Evolutionary conservation across 2,888 invertebrate genomes (phyloP).

Genomic region (Isoperla grammatica): DNA sequence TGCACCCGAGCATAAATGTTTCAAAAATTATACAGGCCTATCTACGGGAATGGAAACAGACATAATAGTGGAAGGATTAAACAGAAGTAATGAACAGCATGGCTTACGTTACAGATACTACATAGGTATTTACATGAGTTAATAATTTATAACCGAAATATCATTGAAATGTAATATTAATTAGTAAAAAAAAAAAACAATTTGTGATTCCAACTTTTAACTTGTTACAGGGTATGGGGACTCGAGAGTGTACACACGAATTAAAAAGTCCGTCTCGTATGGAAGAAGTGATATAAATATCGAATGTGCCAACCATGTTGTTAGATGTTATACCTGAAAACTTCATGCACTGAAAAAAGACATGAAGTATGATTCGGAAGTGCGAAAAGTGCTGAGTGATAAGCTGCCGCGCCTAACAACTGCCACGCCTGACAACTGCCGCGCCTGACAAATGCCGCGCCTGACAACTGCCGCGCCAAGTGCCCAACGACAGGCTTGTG

Average conservation of each 20-base stretch:
- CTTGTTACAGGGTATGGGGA: background rate
- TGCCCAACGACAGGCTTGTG: background rate
- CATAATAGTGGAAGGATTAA: no score
- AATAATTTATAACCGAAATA: no score
- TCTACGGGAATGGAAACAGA: no score
- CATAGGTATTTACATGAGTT: no score
- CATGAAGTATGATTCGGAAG: background rate
- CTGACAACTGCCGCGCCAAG: background rate
- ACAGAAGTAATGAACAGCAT: background rate
- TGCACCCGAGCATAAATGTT: no score
- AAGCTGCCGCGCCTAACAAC: no score
- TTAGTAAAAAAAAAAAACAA: no score
- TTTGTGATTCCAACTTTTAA: no score
- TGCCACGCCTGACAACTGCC: no score
- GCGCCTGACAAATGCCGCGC: no score
- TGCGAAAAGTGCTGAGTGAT: background rate
- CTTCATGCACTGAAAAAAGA: background rate
- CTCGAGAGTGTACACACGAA: background rate
- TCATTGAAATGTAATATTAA: background rate
- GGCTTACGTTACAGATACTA: background rate
- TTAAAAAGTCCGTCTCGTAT: background rate
- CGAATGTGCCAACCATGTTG: constrained; percentile 1
- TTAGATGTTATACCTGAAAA: background rate
- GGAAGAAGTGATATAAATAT: background rate
- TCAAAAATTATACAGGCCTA: no score